phyloP scores from a whole-genome alignment of 1,140 invertebrate species.

The Pogonus chalceus region DNA sequence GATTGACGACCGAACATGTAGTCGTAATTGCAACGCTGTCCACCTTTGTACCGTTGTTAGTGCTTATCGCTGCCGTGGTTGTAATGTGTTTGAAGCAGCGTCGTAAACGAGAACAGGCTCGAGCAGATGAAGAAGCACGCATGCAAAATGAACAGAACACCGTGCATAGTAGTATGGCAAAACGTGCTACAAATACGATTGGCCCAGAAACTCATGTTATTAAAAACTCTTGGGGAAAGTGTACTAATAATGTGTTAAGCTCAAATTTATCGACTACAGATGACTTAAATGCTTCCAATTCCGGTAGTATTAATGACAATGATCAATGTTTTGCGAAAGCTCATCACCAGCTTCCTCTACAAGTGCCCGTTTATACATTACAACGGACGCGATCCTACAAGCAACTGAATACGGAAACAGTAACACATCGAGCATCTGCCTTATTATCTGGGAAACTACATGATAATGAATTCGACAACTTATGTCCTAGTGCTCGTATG shows the following conservation, averaged over 20 bases:
- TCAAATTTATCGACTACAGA: conserved; percentile 35
- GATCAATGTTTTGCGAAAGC: conserved; percentile 41
- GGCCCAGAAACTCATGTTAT: conserved; percentile 52
- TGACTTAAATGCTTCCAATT: conserved; percentile 28
- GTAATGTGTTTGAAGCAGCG: conserved; percentile 71
- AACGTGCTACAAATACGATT: conserved; percentile 28
- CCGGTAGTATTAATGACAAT: conserved; percentile 22
- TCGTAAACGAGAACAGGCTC: conserved; percentile 61
- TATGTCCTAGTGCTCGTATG: conserved; percentile 25
- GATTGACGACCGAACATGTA: conserved; percentile 62
- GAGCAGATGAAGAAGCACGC: conserved; percentile 76
- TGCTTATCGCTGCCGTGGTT: conserved; percentile 60
- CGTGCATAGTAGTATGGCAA: conserved; percentile 51
- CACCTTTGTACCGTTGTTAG: conserved; percentile 65
- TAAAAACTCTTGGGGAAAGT: conserved; percentile 72
- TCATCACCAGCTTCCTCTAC: conserved; percentile 34
- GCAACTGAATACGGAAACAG: conserved; percentile 63
- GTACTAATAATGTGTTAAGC: conserved; percentile 54
- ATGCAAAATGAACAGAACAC: conserved; percentile 86
- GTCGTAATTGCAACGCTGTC: conserved; percentile 74
- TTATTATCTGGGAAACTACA: conserved; percentile 27
- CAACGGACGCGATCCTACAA: conserved; percentile 56
- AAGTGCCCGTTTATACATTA: conserved; percentile 37
- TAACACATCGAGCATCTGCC: conserved; percentile 45
- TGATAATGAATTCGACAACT: conserved; percentile 36